Evolutionary conservation across 2,888 invertebrate genomes (phyloP), one percentile per base, ranked within the genome.

Genomic region (Microchrysa polita): DNA sequence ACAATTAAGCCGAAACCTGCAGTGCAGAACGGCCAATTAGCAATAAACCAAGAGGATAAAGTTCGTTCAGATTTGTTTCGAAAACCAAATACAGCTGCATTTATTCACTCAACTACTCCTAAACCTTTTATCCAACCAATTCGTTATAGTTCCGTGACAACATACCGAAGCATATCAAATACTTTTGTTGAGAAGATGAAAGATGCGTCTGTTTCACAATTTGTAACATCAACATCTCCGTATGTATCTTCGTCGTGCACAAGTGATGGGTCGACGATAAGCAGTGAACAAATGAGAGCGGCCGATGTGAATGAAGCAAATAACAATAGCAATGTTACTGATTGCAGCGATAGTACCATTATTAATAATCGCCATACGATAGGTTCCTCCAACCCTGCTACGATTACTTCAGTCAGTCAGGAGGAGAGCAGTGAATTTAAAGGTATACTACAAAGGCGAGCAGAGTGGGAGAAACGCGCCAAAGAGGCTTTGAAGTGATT

Each of bases 391-490:
- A 53, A 44, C 5, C 44, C 59, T 23, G 75, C 73, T 53, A 71
- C 74, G 55, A 75, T 77, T 27, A 79, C 74, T 57, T 81, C 80
- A 73, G 73, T 73, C 1, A 57, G 42, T 18, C 34, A 16, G 10
- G 48, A 55, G 5, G 75, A 75, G 10, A 80, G 80, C 57, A 22
- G 48, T 2, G 84, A 85, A 73, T 90, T 91, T 79, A 92, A 92
- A 80, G 90, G 92, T 75, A 92, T 93, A 77, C 88, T 91, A 81
- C 92, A 92, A 80, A 88, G 92, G 80, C 87, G 90, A 74, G 92
- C 92, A 5, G 91, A 92, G 81, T 93, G 93, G 93, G 93, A 93
- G 82, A 88, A 91, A 79, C 86, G 92, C 78, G 91, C 92, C 48
- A 91, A 92, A 83, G 90, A 91, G 83, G 91, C 84, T 73, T 80